phyloP scores from a whole-genome alignment of 2,888 invertebrate species.

The Crematogaster levior region DNA sequence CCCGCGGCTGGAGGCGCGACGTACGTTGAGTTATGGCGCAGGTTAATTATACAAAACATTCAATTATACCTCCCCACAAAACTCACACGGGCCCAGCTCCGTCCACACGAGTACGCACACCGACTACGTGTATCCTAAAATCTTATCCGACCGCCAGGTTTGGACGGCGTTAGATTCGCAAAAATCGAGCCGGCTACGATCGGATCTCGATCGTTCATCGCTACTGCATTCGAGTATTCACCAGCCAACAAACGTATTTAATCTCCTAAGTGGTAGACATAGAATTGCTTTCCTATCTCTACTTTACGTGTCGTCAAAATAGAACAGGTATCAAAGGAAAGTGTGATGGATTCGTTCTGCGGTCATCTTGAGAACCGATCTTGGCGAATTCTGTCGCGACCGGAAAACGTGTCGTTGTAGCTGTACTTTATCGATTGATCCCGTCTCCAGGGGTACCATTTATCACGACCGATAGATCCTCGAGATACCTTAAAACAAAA shows the following conservation, averaged over 20 bases:
- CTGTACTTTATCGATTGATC: conserved; percentile 71
- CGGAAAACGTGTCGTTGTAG: conserved; percentile 69
- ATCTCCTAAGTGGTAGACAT: not conserved
- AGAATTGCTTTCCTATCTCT: conserved; percentile 20
- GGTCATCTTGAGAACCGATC: conserved; percentile 44
- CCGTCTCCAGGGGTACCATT: conserved; percentile 79
- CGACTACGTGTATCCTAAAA: conserved; percentile 40
- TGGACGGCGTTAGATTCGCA: conserved; percentile 56
- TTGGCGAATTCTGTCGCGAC: conserved; percentile 61
- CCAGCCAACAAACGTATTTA: not conserved
- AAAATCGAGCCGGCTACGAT: conserved; percentile 58
- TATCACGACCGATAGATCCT: conserved; percentile 81
- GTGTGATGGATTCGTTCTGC: not conserved
- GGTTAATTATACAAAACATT: conserved; percentile 86
- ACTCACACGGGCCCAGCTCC: conserved; percentile 63
- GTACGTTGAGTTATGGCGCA: conserved; percentile 85
- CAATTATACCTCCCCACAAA: conserved; percentile 83
- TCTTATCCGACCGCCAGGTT: conserved; percentile 40
- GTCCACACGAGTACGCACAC: conserved; percentile 52
- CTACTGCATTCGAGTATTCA: not conserved
- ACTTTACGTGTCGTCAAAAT: not conserved
- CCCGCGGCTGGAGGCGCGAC: conserved; percentile 85
- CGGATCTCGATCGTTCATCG: conserved; percentile 58
- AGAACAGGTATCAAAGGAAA: not conserved
- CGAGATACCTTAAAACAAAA: conserved; percentile 84